Conservation (phyloP, 2,888 invertebrate genomes). For the Cosmorhoe ocellata region DNA sequence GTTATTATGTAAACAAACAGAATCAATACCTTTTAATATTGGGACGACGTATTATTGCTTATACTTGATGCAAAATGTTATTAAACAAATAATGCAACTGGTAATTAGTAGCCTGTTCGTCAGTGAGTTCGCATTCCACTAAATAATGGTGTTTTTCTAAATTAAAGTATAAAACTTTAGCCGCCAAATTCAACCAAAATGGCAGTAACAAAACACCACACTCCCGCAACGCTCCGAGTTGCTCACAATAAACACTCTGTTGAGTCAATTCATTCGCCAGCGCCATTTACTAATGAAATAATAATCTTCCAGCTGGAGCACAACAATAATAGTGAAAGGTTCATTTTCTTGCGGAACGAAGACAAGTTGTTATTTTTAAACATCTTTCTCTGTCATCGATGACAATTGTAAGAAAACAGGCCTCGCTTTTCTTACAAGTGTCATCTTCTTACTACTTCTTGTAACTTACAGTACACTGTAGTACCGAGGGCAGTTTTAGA, state of each 20-base stretch:
- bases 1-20: too few species aligned
- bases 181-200: not conserved
- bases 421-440: not conserved
- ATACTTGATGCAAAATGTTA: too few species aligned
- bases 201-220: constrained; percentile 1
- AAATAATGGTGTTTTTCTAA: too few species aligned
- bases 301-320: constrained; percentile 42
- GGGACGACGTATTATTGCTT: too few species aligned
- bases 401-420: too few species aligned
- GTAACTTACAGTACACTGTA: too few species aligned
- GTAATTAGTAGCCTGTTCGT: too few species aligned
- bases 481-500: too few species aligned
- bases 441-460: too few species aligned
- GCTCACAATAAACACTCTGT: constrained; percentile 4
- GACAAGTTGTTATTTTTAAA: constrained; percentile 1
- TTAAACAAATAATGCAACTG: too few species aligned
- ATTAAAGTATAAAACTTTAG: not conserved
- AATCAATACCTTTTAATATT: too few species aligned
- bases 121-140: too few species aligned
- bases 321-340: constrained; percentile 7
- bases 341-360: constrained; percentile 8
- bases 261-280: constrained; percentile 12
- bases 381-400: not conserved
- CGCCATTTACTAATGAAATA: constrained; percentile 47
- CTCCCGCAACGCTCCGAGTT: constrained; percentile 6